A percentile compares a stretch with the other conserved stretches of the same genome.
phyloP scores from a whole-genome alignment of 2,888 invertebrate species.

The Dinocampus coccinellae region DNA sequence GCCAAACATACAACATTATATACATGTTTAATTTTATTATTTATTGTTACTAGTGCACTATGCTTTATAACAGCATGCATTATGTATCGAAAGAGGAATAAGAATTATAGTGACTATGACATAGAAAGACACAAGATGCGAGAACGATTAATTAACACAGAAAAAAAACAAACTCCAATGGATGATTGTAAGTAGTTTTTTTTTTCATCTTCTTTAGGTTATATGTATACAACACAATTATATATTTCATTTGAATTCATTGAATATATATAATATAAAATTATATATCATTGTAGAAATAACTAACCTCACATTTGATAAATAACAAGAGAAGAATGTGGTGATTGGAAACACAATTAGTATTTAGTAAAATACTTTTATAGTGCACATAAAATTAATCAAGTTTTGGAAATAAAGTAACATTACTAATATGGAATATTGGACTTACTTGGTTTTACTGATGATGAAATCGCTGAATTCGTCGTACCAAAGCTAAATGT shows the following conservation, averaged over 20 bases:
- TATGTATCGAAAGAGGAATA: constrained; percentile 45
- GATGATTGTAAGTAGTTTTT: constrained; percentile 7
- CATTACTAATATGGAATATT: not conserved
- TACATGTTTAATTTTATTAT: constrained; percentile 44
- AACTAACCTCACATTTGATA: too few relatives aligned
- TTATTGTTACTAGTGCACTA: constrained; percentile 51
- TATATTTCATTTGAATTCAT: not conserved
- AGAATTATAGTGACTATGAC: constrained; percentile 53
- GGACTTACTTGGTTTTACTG: constrained; percentile 60
- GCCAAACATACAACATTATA: constrained; percentile 48
- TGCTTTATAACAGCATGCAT: constrained; percentile 56
- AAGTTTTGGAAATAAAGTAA: too few relatives aligned
- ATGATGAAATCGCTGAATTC: constrained; percentile 63
- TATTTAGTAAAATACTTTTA: too few relatives aligned
- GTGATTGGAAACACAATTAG: not conserved
- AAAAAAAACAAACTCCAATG: constrained; percentile 67
- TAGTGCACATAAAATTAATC: too few relatives aligned
- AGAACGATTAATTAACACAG: constrained; percentile 51
- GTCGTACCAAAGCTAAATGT: constrained; percentile 69
- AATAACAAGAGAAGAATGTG: not conserved
- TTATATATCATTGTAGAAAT: too few relatives aligned
- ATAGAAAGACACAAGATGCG: constrained; percentile 52
- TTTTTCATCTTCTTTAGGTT: constrained; percentile 42
- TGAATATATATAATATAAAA: too few relatives aligned
- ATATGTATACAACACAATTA: not conserved